Evolutionary conservation across 2,113 vertebrate genomes (phyloP).

Genomic region (Chroicocephalus ridibundus): DNA sequence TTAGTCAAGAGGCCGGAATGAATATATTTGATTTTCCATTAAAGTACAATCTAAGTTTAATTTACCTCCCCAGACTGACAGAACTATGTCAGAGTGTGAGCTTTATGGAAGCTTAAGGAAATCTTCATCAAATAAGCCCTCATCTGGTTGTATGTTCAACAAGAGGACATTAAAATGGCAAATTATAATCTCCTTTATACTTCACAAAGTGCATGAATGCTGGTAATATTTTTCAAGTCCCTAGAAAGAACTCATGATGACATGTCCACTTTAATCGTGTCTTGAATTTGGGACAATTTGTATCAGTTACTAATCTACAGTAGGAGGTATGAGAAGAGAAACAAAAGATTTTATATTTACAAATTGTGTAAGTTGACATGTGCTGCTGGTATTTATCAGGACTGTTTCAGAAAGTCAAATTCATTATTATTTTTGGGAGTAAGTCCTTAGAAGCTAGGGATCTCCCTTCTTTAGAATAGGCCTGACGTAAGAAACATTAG

Average conservation of each 20-base stretch:
- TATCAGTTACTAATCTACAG: neutral
- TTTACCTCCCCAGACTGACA: neutral
- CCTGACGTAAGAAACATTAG: neutral
- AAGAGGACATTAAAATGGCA: neutral
- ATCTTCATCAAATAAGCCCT: neutral
- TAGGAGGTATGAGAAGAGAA: neutral
- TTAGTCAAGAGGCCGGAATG: neutral
- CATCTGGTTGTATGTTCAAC: neutral
- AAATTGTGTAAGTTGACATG: neutral
- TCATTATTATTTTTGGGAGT: neutral
- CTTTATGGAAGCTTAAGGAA: neutral
- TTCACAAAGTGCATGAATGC: neutral
- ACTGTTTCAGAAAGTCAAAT: neutral
- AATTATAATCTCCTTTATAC: neutral
- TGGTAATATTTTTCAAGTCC: neutral
- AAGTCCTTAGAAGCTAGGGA: neutral
- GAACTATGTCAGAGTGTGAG: neutral
- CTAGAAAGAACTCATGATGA: neutral
- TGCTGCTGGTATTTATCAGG: neutral
- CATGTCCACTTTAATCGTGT: neutral
- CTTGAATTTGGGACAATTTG: neutral
- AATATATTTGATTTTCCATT: neutral
- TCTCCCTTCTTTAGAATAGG: neutral
- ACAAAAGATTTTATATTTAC: neutral
- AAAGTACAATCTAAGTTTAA: neutral